These are phyloP conservation scores for Synanthedon vespiformis DNA, from an alignment of 2,888 invertebrate genomes.

Conservation along the genomic window DNA sequence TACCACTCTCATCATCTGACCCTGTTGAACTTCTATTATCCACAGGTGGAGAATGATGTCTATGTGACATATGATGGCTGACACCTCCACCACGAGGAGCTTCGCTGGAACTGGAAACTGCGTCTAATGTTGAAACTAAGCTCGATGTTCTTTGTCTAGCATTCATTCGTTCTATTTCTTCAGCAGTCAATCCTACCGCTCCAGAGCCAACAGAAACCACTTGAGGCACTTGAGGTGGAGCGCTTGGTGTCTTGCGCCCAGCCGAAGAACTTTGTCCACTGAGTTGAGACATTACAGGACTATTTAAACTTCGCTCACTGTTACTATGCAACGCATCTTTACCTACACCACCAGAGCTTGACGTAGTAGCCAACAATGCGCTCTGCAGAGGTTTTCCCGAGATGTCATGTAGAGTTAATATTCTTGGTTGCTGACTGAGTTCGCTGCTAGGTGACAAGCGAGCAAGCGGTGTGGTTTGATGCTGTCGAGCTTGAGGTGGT, in stretches of 20 bases:
- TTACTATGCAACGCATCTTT: slow-evolving; percentile 92
- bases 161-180: slow-evolving; percentile 92
- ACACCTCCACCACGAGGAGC: slow-evolving; percentile 78
- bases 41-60: slow-evolving; percentile 79
- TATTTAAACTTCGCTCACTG: slow-evolving; percentile 91
- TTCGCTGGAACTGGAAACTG: slow-evolving; percentile 91
- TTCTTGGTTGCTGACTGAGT: slow-evolving; percentile 91
- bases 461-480: slow-evolving; percentile 92
- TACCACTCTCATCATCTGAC: slow-evolving; percentile 92
- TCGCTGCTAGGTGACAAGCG: slow-evolving; percentile 93
- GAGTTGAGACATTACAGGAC: slow-evolving; percentile 91
- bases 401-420: slow-evolving; percentile 92
- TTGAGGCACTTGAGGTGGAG: slow-evolving; percentile 76
- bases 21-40: slow-evolving; percentile 81
- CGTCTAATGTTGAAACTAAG: slow-evolving; percentile 91
- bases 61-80: slow-evolving; percentile 76
- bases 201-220: slow-evolving; percentile 75
- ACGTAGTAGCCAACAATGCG: slow-evolving; percentile 88
- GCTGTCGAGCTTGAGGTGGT: slow-evolving; percentile 76
- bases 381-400: slow-evolving; percentile 93
- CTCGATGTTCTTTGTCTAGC: slow-evolving; percentile 89
- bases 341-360: slow-evolving; percentile 88
- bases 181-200: slow-evolving; percentile 88
- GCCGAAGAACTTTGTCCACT: slow-evolving; percentile 88
- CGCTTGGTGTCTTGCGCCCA: slow-evolving; percentile 79